Conservation (phyloP, 2,888 invertebrate genomes). For the Alloplasta piceator region DNA sequence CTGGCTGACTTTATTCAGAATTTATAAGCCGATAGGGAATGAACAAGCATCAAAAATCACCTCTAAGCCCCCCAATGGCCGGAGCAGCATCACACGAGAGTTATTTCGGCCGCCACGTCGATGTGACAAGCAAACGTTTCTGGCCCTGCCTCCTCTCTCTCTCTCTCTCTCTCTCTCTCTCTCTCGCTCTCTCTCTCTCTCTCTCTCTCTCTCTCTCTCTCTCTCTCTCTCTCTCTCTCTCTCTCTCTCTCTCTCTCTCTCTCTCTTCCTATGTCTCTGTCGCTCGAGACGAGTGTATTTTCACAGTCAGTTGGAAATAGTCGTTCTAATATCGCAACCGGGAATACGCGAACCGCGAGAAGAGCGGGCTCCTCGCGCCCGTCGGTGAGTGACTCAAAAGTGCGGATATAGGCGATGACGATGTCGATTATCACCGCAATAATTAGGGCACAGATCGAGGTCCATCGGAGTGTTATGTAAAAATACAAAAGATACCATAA, state of each 20-base stretch:
- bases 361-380: constrained; percentile 11
- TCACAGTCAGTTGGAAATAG: constrained; percentile 81
- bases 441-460: constrained; percentile 8
- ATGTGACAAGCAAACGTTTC: constrained; percentile 67
- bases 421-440: constrained; percentile 17
- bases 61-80: constrained; percentile 25
- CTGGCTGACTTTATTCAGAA: constrained; percentile 16
- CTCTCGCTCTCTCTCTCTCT: no score
- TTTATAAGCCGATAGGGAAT: constrained; percentile 32
- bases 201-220: constrained; percentile 1
- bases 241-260: constrained; percentile 7
- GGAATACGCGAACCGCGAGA: constrained; percentile 49
- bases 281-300: constrained; percentile 75
- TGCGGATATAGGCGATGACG: constrained; percentile 54
- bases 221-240: constrained; percentile 14
- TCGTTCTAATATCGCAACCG: constrained; percentile 78
- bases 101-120: constrained; percentile 69
- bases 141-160: constrained; percentile 43
- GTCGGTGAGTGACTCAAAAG: constrained; percentile 58
- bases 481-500: background rate
- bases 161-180: no score
- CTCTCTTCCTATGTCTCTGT: background rate
- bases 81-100: constrained; percentile 47
- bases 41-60: constrained; percentile 36
- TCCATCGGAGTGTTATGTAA: constrained; percentile 17